Percentiles rank a stretch among this genome's conserved stretches.
Conservation (phyloP, 1,140 invertebrate species). For the Conus betulinus region DNA sequence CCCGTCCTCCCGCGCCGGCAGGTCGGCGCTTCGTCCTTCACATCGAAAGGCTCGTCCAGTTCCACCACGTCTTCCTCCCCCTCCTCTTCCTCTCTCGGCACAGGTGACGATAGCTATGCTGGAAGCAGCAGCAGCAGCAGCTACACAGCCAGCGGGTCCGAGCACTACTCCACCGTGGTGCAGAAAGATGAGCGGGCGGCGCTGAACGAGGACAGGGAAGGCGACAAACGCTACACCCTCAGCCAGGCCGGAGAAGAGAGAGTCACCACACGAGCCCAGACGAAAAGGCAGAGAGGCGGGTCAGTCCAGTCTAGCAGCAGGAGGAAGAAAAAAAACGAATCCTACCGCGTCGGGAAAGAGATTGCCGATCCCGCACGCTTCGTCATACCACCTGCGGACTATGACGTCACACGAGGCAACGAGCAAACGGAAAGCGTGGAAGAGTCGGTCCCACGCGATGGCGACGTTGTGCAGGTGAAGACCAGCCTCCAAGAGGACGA, state of each 20-base stretch:
- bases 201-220: neutral
- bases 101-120: neutral
- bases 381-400: neutral
- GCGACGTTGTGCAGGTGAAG: neutral
- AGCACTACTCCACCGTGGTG: neutral
- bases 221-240: neutral
- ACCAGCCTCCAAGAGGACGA: neutral
- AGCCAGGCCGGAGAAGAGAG: neutral
- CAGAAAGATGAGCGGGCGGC: neutral
- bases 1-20: neutral
- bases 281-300: neutral
- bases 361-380: neutral
- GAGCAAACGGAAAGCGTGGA: neutral
- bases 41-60: neutral
- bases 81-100: neutral
- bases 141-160: neutral
- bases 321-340: neutral
- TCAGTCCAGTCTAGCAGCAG: neutral
- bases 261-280: conserved; percentile 6
- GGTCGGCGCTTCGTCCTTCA: neutral
- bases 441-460: no score
- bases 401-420: conserved; percentile 4
- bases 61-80: neutral
- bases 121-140: conserved; percentile 6
- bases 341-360: neutral